Conservation (phyloP, 2,888 invertebrate species). For the Tenthredo notha region DNA sequence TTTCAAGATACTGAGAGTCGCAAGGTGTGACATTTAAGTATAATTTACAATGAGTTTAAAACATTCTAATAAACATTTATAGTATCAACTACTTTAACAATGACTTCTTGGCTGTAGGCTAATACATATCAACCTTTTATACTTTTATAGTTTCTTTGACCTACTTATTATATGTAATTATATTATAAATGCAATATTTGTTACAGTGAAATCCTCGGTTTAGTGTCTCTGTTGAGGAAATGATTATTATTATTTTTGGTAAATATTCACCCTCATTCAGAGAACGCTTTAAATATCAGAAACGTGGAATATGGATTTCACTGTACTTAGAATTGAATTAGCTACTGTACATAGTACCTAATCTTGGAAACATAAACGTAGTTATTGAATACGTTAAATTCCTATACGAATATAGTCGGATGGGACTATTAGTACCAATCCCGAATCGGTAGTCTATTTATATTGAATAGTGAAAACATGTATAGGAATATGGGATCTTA, state of each 20-base stretch:
- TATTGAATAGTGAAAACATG: slow-evolving; percentile 18
- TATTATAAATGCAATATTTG: slow-evolving; percentile 10
- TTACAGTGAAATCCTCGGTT: slow-evolving; percentile 23
- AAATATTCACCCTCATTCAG: neutral
- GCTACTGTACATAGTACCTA: neutral
- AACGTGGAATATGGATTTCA: slow-evolving; percentile 21
- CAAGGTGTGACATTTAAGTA: slow-evolving; percentile 32
- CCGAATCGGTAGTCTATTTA: slow-evolving; percentile 16
- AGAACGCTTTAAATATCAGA: neutral
- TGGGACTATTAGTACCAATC: neutral
- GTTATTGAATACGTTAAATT: neutral
- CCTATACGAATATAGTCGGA: neutral
- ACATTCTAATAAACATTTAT: slow-evolving; percentile 52
- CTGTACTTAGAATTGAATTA: slow-evolving; percentile 14
- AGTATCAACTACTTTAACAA: slow-evolving; percentile 49
- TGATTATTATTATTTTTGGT: neutral
- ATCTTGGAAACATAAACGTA: slow-evolving; percentile 4
- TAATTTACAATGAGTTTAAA: slow-evolving; percentile 46
- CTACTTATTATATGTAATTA: slow-evolving; percentile 14
- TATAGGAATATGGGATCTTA: slow-evolving; percentile 13
- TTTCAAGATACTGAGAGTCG: slow-evolving; percentile 4
- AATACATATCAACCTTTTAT: slow-evolving; percentile 10
- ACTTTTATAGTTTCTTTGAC: slow-evolving; percentile 6
- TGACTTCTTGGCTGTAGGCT: slow-evolving; percentile 47
- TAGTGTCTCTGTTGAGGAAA: neutral